A percentile compares a stretch with the other conserved stretches of the same genome.
Evolutionary conservation across 1,140 invertebrate genomes (phyloP).

Genomic region (Nomia melanderi): DNA sequence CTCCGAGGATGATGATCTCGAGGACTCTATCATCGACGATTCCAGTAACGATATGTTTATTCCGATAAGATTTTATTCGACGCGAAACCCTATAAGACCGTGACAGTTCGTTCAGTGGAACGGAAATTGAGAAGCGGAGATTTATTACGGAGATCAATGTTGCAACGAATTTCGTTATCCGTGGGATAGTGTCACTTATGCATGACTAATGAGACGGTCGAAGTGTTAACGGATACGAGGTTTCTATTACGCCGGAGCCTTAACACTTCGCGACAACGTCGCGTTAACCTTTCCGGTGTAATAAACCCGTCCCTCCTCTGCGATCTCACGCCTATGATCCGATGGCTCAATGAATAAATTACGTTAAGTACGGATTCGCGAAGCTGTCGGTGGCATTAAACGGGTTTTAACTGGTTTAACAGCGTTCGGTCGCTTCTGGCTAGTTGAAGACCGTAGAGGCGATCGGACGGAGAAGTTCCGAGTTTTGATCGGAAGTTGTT

Average conservation of each 20-base stretch:
- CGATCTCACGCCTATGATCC: conserved; percentile 23
- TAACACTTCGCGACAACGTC: conserved; percentile 1
- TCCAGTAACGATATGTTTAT: conserved; percentile 55
- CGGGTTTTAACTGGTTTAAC: neutral
- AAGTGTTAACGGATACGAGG: too few relatives aligned
- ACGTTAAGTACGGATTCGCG: neutral
- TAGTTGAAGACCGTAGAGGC: neutral
- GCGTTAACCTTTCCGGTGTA: conserved; percentile 37
- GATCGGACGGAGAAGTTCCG: neutral
- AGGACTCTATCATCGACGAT: conserved; percentile 71
- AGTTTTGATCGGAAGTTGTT: neutral
- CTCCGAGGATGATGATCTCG: conserved; percentile 74
- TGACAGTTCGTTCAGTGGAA: too few relatives aligned
- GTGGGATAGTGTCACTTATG: too few relatives aligned
- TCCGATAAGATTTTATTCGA: too few relatives aligned
- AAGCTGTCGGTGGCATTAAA: neutral
- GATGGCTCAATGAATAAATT: conserved; percentile 29
- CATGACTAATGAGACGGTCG: too few relatives aligned
- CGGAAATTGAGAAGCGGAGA: too few relatives aligned
- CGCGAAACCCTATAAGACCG: too few relatives aligned
- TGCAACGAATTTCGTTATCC: too few relatives aligned
- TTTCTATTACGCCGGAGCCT: neutral
- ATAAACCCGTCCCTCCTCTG: conserved; percentile 24
- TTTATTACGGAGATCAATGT: too few relatives aligned
- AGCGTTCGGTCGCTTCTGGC: neutral